These are phyloP conservation scores for Iguana delicatissima DNA, from an alignment of 2,797 vertebrate genomes.

Conservation along the genomic window DNA sequence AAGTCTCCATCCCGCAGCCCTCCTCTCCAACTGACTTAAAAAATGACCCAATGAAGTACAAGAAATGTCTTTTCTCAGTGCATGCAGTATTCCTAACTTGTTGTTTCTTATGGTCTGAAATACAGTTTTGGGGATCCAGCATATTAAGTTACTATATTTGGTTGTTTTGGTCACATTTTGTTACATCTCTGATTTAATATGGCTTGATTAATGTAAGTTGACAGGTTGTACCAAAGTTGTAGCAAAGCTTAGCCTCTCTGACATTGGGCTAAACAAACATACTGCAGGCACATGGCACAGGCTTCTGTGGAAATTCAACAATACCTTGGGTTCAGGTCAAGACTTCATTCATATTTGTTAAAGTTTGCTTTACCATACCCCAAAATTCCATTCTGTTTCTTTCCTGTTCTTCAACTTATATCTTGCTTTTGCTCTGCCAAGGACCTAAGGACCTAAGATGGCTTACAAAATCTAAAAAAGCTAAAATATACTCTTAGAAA, in stretches of 20 bases:
- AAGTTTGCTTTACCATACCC: not conserved
- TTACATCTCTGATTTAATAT: slow-evolving; percentile 57
- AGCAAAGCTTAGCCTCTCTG: not conserved
- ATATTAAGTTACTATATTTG: slow-evolving; percentile 54
- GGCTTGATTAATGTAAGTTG: slow-evolving; percentile 16
- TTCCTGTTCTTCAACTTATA: not conserved
- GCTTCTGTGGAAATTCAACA: not conserved
- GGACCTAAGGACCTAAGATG: too few species aligned
- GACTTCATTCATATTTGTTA: not conserved
- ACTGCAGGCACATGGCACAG: not conserved
- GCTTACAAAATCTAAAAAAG: too few species aligned
- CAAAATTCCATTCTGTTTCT: too few species aligned
- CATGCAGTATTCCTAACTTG: not conserved
- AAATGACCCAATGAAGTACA: slow-evolving; percentile 7
- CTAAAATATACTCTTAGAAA: too few species aligned
- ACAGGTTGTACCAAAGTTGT: slow-evolving; percentile 47
- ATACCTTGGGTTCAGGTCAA: not conserved
- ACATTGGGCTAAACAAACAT: slow-evolving; percentile 36
- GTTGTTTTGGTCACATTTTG: slow-evolving; percentile 59
- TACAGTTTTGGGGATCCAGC: slow-evolving; percentile 22
- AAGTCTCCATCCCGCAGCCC: not conserved
- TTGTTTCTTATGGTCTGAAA: slow-evolving; percentile 41
- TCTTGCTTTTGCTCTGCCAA: too few species aligned
- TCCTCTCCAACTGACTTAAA: slow-evolving; percentile 16
- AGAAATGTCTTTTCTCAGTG: not conserved